Conservation (phyloP, 2,113 vertebrate genomes). For the Asarcornis scutulata region DNA sequence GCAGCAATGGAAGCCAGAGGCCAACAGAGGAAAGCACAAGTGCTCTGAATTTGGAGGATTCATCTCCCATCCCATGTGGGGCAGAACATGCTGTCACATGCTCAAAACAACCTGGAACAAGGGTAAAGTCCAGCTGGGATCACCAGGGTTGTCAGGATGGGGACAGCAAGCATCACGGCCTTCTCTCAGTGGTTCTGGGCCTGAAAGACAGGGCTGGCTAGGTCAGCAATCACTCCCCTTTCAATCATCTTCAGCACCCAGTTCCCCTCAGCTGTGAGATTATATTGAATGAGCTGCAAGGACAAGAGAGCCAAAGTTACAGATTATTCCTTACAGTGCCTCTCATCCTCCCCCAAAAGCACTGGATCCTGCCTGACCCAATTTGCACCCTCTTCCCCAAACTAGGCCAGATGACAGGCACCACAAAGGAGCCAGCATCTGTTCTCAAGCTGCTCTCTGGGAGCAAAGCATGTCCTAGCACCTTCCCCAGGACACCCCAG, state of each 20-base stretch:
- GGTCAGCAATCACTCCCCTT: background rate
- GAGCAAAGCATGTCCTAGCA: background rate
- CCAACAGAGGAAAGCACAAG: background rate
- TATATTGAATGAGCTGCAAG: background rate
- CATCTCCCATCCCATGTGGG: accelerated
- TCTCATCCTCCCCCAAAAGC: background rate
- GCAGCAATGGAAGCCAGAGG: background rate
- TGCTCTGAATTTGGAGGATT: background rate
- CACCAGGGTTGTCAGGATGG: background rate
- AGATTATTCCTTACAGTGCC: background rate
- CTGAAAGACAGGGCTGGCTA: background rate
- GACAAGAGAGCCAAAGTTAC: background rate
- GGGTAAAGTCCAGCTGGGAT: background rate
- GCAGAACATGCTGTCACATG: background rate
- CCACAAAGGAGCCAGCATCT: background rate
- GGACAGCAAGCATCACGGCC: background rate
- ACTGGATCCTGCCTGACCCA: background rate
- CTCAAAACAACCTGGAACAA: background rate
- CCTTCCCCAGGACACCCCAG: background rate
- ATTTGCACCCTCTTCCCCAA: background rate
- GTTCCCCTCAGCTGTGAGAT: background rate
- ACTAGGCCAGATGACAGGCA: background rate
- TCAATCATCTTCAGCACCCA: background rate
- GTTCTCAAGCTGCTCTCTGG: background rate
- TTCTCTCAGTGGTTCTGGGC: background rate